A percentile compares a stretch with the other conserved stretches of the same genome.
Evolutionary conservation across 2,797 vertebrate genomes (phyloP).

Genomic region (Hypotaenidia philippensis): DNA sequence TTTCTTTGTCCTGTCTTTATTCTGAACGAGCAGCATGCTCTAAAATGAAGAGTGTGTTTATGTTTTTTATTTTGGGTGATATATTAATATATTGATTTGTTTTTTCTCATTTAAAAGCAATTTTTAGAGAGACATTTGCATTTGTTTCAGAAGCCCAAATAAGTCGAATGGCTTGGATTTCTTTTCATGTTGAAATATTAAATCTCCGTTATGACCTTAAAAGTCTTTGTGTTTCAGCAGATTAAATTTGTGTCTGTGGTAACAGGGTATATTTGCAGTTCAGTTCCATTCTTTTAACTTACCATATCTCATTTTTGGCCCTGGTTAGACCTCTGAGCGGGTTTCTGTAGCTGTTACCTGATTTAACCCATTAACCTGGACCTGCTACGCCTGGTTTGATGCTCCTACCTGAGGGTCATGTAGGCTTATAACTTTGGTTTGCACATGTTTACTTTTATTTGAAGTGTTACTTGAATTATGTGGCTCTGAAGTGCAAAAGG

Average conservation of each 20-base stretch:
- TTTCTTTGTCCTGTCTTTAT: constrained; percentile 58
- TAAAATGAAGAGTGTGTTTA: constrained; percentile 77
- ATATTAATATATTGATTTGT: constrained; percentile 83
- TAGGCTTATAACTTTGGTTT: constrained; percentile 61
- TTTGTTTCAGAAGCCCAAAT: constrained; percentile 60
- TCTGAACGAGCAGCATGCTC: constrained; percentile 77
- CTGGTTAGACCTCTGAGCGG: neutral
- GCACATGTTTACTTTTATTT: constrained; percentile 75
- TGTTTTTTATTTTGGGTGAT: constrained; percentile 73
- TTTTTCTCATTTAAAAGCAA: constrained; percentile 79
- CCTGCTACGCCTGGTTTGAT: neutral
- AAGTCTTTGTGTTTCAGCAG: constrained; percentile 30
- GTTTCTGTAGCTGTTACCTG: neutral
- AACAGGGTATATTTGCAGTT: constrained; percentile 23
- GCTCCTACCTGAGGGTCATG: neutral
- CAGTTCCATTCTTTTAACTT: neutral
- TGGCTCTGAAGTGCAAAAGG: constrained; percentile 31
- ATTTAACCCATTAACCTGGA: neutral
- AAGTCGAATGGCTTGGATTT: constrained; percentile 50
- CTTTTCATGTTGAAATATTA: constrained; percentile 72
- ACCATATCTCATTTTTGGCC: neutral
- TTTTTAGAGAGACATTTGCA: constrained; percentile 48
- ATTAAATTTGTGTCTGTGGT: constrained; percentile 39
- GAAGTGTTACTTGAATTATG: constrained; percentile 81
- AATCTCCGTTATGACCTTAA: constrained; percentile 70